Evolutionary conservation across 2,888 invertebrate genomes (phyloP).

Genomic region (Agrilus mali): DNA sequence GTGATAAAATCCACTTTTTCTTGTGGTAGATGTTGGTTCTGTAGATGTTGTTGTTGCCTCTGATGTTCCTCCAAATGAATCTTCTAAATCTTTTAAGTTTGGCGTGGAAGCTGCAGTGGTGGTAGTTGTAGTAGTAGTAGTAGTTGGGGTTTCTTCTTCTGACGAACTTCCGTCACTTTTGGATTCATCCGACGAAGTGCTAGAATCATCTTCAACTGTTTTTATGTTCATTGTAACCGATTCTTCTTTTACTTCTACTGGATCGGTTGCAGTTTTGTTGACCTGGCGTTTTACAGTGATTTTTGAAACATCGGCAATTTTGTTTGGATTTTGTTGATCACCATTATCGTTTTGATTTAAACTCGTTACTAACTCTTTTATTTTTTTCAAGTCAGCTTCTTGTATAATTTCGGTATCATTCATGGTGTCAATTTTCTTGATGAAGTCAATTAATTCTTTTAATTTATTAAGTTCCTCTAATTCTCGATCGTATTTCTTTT

Average conservation of each 20-base stretch:
- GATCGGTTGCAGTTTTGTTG: constrained; percentile 16
- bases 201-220: constrained; percentile 8
- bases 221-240: constrained; percentile 5
- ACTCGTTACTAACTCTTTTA: constrained; percentile 27
- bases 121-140: constrained; percentile 24
- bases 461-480: constrained; percentile 37
- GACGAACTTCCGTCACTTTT: constrained; percentile 17
- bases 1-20: constrained; percentile 70
- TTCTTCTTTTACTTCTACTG: background rate
- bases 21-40: constrained; percentile 41
- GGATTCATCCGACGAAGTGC: constrained; percentile 7
- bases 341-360: constrained; percentile 24
- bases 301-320: constrained; percentile 28
- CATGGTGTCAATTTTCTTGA: constrained; percentile 32
- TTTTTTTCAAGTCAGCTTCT: constrained; percentile 27
- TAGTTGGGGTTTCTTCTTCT: constrained; percentile 7
- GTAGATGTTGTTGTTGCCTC: constrained; percentile 41
- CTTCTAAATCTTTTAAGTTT: constrained; percentile 55
- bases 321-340: constrained; percentile 32
- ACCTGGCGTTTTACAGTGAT: constrained; percentile 41
- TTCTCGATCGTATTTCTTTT: constrained; percentile 10
- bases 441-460: constrained; percentile 35
- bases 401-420: constrained; percentile 34
- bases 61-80: constrained; percentile 61
- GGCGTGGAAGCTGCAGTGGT: constrained; percentile 32